Conservation (phyloP, 2,888 invertebrate species). For the Eumerus sabulonum region DNA sequence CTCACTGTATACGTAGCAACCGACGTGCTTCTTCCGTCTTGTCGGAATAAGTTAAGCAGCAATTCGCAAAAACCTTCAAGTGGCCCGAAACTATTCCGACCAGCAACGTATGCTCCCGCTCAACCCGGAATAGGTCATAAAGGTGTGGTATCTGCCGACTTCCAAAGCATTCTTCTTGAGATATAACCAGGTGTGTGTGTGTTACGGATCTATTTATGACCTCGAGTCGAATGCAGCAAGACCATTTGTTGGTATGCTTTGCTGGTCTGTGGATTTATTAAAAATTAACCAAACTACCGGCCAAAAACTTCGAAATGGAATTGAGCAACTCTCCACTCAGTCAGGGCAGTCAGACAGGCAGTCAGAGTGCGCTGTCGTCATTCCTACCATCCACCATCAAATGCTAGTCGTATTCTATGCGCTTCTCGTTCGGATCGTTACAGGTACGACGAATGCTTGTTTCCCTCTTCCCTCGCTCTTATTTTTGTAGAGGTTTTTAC, state of each 20-base stretch:
- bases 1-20: slow-evolving; percentile 15
- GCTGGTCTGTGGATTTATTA: slow-evolving; percentile 61
- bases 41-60: slow-evolving; percentile 24
- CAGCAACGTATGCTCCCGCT: slow-evolving; percentile 22
- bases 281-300: slow-evolving; percentile 58
- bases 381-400: not conserved
- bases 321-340: slow-evolving; percentile 35
- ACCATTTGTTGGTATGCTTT: slow-evolving; percentile 29
- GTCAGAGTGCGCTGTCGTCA: not conserved
- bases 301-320: slow-evolving; percentile 44
- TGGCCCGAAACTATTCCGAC: slow-evolving; percentile 31
- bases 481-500: not conserved
- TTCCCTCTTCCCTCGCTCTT: no score
- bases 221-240: slow-evolving; percentile 33
- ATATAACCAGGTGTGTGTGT: not conserved
- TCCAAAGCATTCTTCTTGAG: not conserved
- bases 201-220: slow-evolving; percentile 10
- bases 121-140: slow-evolving; percentile 52
- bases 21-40: not conserved
- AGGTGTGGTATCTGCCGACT: slow-evolving; percentile 33
- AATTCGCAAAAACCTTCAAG: slow-evolving; percentile 22
- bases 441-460: slow-evolving; percentile 33
- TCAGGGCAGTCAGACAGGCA: no score
- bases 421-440: slow-evolving; percentile 55
- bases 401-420: slow-evolving; percentile 32